These are phyloP conservation scores for Phoxinus phoxinus DNA, from an alignment of 2,113 vertebrate genomes.

Conservation along the genomic window DNA sequence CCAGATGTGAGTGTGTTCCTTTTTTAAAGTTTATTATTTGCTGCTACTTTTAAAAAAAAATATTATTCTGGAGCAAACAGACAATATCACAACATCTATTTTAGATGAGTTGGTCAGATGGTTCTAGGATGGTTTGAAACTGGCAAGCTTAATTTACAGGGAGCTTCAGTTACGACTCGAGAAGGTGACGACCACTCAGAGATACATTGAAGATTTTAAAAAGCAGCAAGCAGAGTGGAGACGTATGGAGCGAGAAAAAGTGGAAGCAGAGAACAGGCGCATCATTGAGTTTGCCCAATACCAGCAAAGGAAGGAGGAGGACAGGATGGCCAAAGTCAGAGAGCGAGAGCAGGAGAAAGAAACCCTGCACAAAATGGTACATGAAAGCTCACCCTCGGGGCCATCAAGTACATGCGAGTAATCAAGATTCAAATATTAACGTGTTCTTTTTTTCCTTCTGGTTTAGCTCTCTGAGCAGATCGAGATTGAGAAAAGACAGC, in stretches of 20 bases:
- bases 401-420: neutral
- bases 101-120: neutral
- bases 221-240: conserved; percentile 83
- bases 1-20: conserved; percentile 77
- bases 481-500: conserved; percentile 74
- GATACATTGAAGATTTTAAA: conserved; percentile 86
- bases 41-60: neutral
- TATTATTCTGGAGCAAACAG: neutral
- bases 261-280: conserved; percentile 89
- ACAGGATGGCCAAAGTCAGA: conserved; percentile 75
- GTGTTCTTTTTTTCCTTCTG: neutral
- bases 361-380: conserved; percentile 81
- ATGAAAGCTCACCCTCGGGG: neutral
- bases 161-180: conserved; percentile 85
- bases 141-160: conserved; percentile 68
- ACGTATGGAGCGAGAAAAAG: conserved; percentile 82
- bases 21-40: neutral
- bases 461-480: conserved; percentile 81
- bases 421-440: neutral
- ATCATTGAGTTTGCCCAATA: conserved; percentile 83
- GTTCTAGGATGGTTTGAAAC: neutral
- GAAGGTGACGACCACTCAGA: conserved; percentile 81
- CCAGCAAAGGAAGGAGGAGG: conserved; percentile 79
- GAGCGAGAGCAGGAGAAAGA: conserved; percentile 82
- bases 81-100: neutral